These are phyloP conservation scores for Avahi laniger DNA, from an alignment of 2,797 vertebrate genomes.

Conservation along the genomic window DNA sequence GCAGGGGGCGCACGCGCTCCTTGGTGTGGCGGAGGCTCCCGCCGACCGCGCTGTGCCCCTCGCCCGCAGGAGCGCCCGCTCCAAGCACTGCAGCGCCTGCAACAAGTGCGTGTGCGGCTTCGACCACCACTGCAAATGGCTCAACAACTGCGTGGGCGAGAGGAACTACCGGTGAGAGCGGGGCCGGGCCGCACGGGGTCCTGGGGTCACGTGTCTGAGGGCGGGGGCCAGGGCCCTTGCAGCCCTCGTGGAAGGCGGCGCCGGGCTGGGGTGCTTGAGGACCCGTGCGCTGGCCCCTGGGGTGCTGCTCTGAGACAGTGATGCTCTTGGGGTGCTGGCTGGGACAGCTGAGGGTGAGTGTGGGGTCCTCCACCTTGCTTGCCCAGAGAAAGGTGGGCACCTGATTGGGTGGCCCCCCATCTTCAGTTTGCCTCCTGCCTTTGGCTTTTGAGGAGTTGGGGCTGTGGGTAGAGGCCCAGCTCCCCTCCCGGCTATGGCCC, in stretches of 20 bases:
- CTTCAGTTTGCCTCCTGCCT: neutral
- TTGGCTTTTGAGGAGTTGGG: constrained; percentile 8
- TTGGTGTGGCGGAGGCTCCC: fast-evolving
- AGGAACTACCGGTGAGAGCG: constrained; percentile 95
- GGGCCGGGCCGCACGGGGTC: neutral
- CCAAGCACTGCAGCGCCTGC: constrained; percentile 97
- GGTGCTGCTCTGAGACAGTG: neutral
- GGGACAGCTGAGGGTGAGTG: neutral
- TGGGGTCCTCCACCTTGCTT: neutral
- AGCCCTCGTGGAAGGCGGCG: neutral
- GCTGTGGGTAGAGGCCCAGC: neutral
- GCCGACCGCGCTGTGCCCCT: neutral
- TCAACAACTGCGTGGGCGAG: constrained; percentile 98
- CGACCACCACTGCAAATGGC: constrained; percentile 98
- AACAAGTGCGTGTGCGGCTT: constrained; percentile 98
- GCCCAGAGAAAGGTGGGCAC: neutral
- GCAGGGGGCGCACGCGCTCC: constrained; percentile 63
- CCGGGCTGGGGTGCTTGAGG: neutral
- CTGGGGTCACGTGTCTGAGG: neutral
- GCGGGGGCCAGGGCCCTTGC: neutral
- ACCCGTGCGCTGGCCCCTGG: neutral
- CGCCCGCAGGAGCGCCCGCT: constrained; percentile 91
- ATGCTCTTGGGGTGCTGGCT: neutral
- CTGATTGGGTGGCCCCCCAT: neutral
- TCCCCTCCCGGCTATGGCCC: neutral